Evolutionary conservation across 2,888 invertebrate genomes (phyloP).

Genomic region (Apotomis capreana): DNA sequence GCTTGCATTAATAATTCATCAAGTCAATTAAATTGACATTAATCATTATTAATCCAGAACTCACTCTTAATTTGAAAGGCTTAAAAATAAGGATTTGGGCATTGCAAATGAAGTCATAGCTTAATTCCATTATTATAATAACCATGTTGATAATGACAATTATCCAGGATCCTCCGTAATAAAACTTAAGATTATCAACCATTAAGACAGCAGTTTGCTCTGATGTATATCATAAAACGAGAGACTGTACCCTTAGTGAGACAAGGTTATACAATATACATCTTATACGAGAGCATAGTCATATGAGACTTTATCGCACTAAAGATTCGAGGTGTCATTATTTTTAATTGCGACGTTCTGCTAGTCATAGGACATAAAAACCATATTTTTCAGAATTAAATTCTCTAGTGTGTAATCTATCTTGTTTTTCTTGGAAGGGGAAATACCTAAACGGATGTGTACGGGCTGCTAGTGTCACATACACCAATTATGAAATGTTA

Average conservation of each 20-base stretch:
- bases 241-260: neutral
- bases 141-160: neutral
- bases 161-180: neutral
- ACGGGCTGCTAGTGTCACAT: no score
- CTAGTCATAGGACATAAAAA: constrained; percentile 25
- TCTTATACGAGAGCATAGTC: neutral
- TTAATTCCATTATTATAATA: constrained; percentile 1
- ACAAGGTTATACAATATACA: neutral
- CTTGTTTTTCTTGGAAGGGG: constrained; percentile 1
- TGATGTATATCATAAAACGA: constrained; percentile 13
- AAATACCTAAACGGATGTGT: neutral
- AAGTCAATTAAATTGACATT: no score
- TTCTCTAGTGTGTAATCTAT: constrained; percentile 1
- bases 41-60: no score
- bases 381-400: constrained; percentile 7
- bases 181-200: neutral
- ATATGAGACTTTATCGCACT: neutral
- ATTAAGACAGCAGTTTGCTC: neutral
- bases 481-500: no score
- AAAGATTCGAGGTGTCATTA: constrained; percentile 7
- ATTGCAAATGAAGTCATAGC: neutral
- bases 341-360: constrained; percentile 10
- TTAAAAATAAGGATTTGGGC: neutral
- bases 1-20: no score
- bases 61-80: no score